These are phyloP conservation scores for Threskiornis aethiopicus DNA, from an alignment of 2,797 vertebrate species.

Conservation along the genomic window DNA sequence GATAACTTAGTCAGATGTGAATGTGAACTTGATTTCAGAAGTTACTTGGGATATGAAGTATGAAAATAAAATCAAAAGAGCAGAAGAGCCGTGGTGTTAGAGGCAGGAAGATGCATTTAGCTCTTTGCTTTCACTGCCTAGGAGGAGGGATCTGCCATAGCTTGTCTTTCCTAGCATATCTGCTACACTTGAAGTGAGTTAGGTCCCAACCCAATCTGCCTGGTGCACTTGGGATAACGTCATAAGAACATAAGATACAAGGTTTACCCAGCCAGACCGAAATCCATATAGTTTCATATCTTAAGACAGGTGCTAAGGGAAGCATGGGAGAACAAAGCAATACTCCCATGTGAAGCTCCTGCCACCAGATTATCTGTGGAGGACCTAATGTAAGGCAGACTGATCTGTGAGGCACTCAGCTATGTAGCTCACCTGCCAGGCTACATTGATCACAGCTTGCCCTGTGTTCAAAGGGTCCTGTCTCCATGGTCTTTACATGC, in stretches of 20 bases:
- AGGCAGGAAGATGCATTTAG: not conserved
- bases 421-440: not conserved
- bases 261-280: not conserved
- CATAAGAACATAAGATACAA: not conserved
- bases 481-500: not conserved
- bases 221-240: not conserved
- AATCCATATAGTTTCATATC: not conserved
- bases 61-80: not conserved
- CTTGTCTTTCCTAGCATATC: accelerated
- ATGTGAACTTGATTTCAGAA: not conserved
- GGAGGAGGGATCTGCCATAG: accelerated
- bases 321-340: not conserved
- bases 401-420: not conserved
- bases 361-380: not conserved
- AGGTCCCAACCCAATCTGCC: not conserved
- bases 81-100: not conserved
- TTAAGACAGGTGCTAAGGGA: not conserved
- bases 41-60: not conserved
- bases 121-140: not conserved
- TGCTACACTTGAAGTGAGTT: not conserved
- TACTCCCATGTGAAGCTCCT: not conserved
- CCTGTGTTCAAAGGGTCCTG: not conserved
- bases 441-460: not conserved
- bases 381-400: not conserved
- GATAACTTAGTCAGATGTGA: not conserved